phyloP scores from a whole-genome alignment of 2,113 vertebrate species.

The Cochlearius cochlearius region DNA sequence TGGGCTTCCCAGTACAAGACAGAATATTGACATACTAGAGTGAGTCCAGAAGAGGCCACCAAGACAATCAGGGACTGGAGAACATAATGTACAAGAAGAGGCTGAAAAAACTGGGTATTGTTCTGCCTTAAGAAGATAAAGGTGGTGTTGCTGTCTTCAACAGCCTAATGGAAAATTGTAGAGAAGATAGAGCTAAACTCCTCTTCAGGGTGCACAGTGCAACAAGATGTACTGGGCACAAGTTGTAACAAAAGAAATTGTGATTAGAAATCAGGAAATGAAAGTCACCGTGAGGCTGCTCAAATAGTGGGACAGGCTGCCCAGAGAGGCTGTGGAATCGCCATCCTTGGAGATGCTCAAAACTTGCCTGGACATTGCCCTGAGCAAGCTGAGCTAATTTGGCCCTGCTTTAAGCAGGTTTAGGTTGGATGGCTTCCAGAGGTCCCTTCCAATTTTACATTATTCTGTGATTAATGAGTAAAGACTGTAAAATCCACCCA shows the following conservation, averaged over 20 bases:
- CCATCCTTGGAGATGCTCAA: background rate
- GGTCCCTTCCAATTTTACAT: background rate
- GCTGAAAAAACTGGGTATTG: accelerated
- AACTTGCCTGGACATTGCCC: background rate
- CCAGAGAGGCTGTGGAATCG: background rate
- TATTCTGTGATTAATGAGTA: background rate
- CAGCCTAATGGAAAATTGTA: background rate
- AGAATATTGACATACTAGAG: background rate
- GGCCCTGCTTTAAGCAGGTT: background rate
- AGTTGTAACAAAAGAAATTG: background rate
- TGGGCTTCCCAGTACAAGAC: background rate
- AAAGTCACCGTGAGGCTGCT: background rate
- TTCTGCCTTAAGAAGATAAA: background rate
- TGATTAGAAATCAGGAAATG: background rate
- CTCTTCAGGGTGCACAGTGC: background rate
- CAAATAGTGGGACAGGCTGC: background rate
- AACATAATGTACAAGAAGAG: background rate
- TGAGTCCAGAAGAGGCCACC: background rate
- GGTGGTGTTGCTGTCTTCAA: background rate
- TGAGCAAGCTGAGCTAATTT: background rate
- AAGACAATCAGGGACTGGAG: background rate
- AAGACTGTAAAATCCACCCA: background rate
- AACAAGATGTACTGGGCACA: background rate
- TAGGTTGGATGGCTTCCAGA: background rate
- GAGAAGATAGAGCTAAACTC: background rate